Percentiles rank a stretch among this genome's conserved stretches.
Evolutionary conservation across 23 tunicate species (phyloP).

Genomic region (Aplidium turbinatum): DNA sequence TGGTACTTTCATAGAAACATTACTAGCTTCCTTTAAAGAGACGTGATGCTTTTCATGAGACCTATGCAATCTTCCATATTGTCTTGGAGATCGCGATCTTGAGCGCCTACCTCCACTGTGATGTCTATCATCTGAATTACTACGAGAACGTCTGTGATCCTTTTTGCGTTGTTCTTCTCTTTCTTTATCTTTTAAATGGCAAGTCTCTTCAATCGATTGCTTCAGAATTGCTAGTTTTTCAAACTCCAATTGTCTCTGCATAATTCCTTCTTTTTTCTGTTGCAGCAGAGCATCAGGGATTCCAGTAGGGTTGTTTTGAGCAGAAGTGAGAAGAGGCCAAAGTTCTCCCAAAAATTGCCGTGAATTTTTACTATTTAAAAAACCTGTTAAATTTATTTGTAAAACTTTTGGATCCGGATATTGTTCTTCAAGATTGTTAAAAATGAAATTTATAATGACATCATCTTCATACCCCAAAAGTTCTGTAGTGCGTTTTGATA

Average conservation of each 20-base stretch:
- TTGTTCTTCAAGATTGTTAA: constrained; percentile 67
- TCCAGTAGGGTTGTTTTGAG: constrained; percentile 75
- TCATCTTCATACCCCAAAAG: constrained; percentile 94
- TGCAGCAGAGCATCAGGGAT: constrained; percentile 81
- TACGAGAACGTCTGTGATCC: constrained; percentile 34
- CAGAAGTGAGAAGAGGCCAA: constrained; percentile 87
- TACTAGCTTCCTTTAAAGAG: too few species aligned
- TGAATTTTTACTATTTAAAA: constrained; percentile 88
- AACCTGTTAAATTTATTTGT: constrained; percentile 94
- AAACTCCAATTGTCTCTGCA: constrained; percentile 67
- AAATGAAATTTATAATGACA: constrained; percentile 88
- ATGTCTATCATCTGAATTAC: constrained; percentile 50
- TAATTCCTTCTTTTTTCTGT: constrained; percentile 78
- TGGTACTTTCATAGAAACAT: too few species aligned
- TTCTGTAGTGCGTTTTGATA: constrained; percentile 69
- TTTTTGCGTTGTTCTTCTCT: constrained; percentile 33
- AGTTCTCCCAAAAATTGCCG: constrained; percentile 83
- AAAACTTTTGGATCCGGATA: constrained; percentile 90
- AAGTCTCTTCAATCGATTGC: constrained; percentile 30
- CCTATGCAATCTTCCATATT: background rate
- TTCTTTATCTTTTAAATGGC: constrained; percentile 31
- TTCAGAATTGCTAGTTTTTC: constrained; percentile 66
- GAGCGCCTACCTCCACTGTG: constrained; percentile 53
- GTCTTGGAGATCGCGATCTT: constrained; percentile 25
- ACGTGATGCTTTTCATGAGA: constrained; percentile 10